phyloP scores from a whole-genome alignment of 2,113 vertebrate genomes.

The Xiphophorus hellerii region DNA sequence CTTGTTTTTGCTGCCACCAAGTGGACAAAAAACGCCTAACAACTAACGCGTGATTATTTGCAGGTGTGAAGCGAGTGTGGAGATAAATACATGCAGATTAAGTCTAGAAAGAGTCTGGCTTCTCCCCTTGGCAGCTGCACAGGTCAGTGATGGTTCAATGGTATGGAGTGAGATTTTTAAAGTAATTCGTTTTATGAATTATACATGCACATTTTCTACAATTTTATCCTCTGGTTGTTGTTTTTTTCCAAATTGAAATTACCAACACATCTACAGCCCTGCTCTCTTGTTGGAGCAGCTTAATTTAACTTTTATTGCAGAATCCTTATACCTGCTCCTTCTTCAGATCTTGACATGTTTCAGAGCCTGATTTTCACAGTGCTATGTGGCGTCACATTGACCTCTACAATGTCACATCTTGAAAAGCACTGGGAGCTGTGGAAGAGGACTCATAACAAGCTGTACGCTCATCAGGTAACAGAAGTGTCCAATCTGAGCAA shows the following conservation, averaged over 20 bases:
- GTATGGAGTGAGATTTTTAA: not conserved
- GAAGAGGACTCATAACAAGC: conserved; percentile 75
- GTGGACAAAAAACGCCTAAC: not conserved
- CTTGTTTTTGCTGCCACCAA: conserved; percentile 22
- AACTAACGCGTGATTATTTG: not conserved
- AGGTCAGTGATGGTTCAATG: not conserved
- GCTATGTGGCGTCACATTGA: conserved; percentile 26
- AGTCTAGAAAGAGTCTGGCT: not conserved
- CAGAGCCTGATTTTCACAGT: conserved; percentile 39
- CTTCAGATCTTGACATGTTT: conserved; percentile 42
- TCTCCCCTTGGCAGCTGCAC: not conserved
- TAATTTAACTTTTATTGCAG: not conserved
- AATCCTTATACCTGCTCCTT: not conserved
- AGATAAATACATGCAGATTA: not conserved
- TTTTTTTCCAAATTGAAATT: too few relatives aligned
- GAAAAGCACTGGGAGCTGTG: conserved; percentile 81
- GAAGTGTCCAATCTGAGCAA: not conserved
- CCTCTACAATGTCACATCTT: conserved; percentile 15
- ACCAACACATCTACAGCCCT: too few relatives aligned
- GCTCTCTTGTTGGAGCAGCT: too few relatives aligned
- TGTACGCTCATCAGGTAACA: conserved; percentile 62
- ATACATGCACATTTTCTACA: not conserved
- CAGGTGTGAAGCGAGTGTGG: conserved; percentile 5
- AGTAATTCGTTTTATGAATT: not conserved
- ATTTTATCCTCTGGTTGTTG: too few relatives aligned